These are phyloP conservation scores for Andricus grossulariae DNA, from an alignment of 1,140 invertebrate genomes.

Conservation along the genomic window DNA sequence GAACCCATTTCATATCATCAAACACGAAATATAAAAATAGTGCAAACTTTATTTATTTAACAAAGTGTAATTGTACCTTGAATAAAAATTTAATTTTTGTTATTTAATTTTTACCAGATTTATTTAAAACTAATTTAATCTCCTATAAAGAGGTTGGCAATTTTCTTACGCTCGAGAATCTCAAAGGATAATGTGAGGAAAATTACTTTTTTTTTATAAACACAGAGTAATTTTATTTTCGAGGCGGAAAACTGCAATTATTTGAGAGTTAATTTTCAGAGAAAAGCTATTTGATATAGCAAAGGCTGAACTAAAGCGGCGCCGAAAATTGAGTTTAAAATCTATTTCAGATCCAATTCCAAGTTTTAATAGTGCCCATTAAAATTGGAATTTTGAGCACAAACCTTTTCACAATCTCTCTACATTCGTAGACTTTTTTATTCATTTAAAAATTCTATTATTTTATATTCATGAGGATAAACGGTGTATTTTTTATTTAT, in stretches of 20 bases:
- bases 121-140: too few relatives aligned
- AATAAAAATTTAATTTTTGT: too few relatives aligned
- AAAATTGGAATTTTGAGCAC: neutral
- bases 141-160: too few relatives aligned
- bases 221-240: constrained; percentile 1
- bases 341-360: constrained; percentile 26
- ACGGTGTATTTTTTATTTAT: too few relatives aligned
- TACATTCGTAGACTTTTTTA: neutral
- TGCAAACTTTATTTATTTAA: too few relatives aligned
- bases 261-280: constrained; percentile 15
- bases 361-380: constrained; percentile 27
- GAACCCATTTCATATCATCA: too few relatives aligned
- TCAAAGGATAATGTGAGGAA: neutral
- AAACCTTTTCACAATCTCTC: constrained; percentile 9
- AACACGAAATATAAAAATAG: too few relatives aligned
- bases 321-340: constrained; percentile 30
- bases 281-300: neutral
- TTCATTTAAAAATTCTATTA: neutral
- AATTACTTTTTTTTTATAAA: constrained; percentile 11
- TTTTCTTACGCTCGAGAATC: too few relatives aligned
- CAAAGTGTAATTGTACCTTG: too few relatives aligned
- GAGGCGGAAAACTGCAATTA: neutral
- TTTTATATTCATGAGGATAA: neutral
- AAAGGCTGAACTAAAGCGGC: neutral
- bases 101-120: too few relatives aligned